Evolutionary conservation across 1,140 invertebrate genomes (phyloP), one percentile per base, ranked within the genome.

Genomic region (Diorhabda carinulata): DNA sequence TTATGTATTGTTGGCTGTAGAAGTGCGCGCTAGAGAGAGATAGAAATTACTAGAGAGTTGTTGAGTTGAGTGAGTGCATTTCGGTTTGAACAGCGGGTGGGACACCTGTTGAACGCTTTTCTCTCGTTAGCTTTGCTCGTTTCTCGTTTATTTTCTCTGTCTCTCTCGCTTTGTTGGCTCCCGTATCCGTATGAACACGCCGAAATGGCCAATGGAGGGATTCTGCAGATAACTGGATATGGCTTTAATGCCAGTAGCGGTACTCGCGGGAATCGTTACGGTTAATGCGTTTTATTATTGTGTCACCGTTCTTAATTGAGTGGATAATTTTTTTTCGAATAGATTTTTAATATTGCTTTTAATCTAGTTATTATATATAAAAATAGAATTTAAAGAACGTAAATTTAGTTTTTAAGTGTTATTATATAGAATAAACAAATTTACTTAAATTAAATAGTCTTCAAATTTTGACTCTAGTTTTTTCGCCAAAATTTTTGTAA

Each of bases 141-240:
- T 52, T 52, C 47, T 8, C 47, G 6, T 52, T n/a, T 52, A 6
- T 52, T 52, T 52, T 25, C 25, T 52, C 47, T 52, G 47, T 52
- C n/a, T 52, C 47, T 52, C 47, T 52, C 47, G 25, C 25, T 25
- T 25, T 25, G 25, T 52, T 52, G n/a, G 47, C 47, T 52, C 47
- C 47, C 47, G 47, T 52, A 52, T 52, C 47, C 47, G 47, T 52
- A 52, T 52, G 47, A 52, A 52, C 47, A 52, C 47, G 47, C 44
- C 45, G 63, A 64, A 64, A 64, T 64, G 63, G 63, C 63, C 63
- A 64, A 64, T 64, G 63, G 52, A 57, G 52, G 58, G 63, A 64
- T 64, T 64, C 45, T 41, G 63, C 63, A 56, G 45, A 64, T 64
- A 56, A 44, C 10, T 8, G 9, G 63, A 64, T 64, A 44, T 64